Evolutionary conservation across 2,113 vertebrate species (phyloP).

Genomic region (Sinocyclocheilus grahami): DNA sequence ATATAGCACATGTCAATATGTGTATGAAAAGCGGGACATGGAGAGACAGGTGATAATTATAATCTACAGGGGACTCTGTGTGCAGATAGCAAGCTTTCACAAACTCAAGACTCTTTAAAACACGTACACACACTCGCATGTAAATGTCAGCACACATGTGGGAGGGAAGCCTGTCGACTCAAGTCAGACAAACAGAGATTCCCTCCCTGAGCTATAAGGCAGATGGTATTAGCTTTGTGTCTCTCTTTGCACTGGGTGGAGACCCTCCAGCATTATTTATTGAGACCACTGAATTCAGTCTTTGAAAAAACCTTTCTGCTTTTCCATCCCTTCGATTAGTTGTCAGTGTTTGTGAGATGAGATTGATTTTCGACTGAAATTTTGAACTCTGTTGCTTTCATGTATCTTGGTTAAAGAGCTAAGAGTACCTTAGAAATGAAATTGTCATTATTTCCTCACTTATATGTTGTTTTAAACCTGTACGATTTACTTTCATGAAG

Average conservation of each 20-base stretch:
- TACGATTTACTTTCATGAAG: no score
- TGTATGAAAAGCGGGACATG: neutral
- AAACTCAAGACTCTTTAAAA: neutral
- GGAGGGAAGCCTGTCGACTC: neutral
- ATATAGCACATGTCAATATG: neutral
- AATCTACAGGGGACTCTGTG: neutral
- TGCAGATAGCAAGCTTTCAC: neutral
- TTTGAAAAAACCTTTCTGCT: neutral
- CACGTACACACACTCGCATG: neutral
- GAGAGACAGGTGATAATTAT: neutral
- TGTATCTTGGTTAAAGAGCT: neutral
- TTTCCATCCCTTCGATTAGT: neutral
- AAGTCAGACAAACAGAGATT: neutral
- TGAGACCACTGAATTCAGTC: neutral
- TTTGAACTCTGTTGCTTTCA: neutral
- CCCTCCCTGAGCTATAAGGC: neutral
- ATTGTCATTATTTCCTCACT: neutral
- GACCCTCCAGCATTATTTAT: conserved; percentile 4
- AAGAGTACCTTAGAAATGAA: neutral
- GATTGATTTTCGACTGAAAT: no score
- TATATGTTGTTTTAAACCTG: neutral
- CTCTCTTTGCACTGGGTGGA: neutral
- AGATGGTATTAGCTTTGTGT: neutral
- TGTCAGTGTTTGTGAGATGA: neutral
- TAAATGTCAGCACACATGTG: neutral